A percentile compares a stretch with the other conserved stretches of the same genome.
Evolutionary conservation across 2,888 invertebrate genomes (phyloP).

Genomic region (Andrena bicolor): DNA sequence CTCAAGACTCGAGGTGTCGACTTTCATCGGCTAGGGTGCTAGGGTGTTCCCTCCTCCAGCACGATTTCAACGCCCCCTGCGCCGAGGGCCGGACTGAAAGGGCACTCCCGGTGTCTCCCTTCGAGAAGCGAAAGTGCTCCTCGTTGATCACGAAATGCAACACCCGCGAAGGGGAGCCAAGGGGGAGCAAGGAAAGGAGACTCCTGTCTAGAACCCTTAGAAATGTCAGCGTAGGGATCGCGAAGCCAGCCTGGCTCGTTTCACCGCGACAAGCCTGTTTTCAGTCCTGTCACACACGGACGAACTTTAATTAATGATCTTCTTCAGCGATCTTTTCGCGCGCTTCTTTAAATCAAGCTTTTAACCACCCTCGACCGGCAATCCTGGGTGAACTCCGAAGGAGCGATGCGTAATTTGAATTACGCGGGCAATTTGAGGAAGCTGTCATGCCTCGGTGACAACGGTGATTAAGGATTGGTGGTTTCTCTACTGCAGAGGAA

Average conservation of each 20-base stretch:
- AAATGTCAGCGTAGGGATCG: conserved; percentile 50
- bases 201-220: conserved; percentile 62
- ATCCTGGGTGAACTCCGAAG: background rate
- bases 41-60: conserved; percentile 56
- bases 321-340: conserved; percentile 9
- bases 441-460: background rate
- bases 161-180: conserved; percentile 39
- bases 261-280: conserved; percentile 22
- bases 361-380: background rate
- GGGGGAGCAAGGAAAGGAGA: conserved; percentile 40
- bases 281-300: conserved; percentile 16
- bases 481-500: too few species aligned
- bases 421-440: background rate
- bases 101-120: conserved; percentile 57
- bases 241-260: conserved; percentile 30
- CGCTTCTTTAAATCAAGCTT: conserved; percentile 30
- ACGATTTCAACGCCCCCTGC: conserved; percentile 52
- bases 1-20: conserved; percentile 60
- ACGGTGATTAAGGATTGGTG: too few species aligned
- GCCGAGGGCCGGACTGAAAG: conserved; percentile 53
- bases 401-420: background rate
- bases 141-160: conserved; percentile 72
- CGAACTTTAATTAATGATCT: conserved; percentile 41
- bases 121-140: conserved; percentile 62
- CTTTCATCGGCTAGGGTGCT: conserved; percentile 52